These are phyloP conservation scores for Haliclona indistincta DNA, from an alignment of 37 sponge, comb jelly and placozoan species.

Conservation along the genomic window DNA sequence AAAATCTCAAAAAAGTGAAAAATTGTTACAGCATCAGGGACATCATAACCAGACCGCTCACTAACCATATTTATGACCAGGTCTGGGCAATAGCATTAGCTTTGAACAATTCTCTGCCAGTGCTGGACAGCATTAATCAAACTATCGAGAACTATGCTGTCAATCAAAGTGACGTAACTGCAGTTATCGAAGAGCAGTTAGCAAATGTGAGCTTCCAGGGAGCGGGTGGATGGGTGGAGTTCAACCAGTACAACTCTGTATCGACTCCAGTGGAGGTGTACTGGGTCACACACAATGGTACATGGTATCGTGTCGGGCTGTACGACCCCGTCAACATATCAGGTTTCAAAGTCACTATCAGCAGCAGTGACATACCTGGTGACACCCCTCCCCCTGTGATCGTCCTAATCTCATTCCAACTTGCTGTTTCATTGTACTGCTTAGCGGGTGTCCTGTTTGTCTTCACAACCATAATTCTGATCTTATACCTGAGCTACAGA, in stretches of 20 bases:
- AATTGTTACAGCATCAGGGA: no score
- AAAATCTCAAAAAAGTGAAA: no score
- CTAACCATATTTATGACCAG: slow-evolving; percentile 17
- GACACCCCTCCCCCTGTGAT: neutral
- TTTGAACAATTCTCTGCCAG: slow-evolving; percentile 2
- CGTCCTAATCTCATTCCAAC: neutral
- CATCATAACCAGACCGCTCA: no score
- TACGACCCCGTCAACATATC: neutral
- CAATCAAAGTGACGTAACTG: neutral
- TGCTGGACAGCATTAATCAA: neutral
- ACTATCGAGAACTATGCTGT: neutral
- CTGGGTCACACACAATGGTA: neutral
- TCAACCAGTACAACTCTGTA: neutral
- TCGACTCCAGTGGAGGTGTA: neutral
- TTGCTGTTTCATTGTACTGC: neutral
- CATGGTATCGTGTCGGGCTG: no score
- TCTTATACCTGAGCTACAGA: slow-evolving; percentile 18
- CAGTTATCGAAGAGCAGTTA: slow-evolving; percentile 9
- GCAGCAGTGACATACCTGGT: slow-evolving; percentile 13
- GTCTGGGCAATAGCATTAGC: slow-evolving; percentile 19
- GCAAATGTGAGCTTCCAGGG: slow-evolving; percentile 3
- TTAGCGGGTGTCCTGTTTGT: neutral
- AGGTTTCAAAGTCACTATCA: no score
- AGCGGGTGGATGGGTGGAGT: neutral
- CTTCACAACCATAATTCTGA: neutral